phyloP scores from a whole-genome alignment of 53 echinoderm and acorn worm genomes.

The Mesocentrotus franciscanus region DNA sequence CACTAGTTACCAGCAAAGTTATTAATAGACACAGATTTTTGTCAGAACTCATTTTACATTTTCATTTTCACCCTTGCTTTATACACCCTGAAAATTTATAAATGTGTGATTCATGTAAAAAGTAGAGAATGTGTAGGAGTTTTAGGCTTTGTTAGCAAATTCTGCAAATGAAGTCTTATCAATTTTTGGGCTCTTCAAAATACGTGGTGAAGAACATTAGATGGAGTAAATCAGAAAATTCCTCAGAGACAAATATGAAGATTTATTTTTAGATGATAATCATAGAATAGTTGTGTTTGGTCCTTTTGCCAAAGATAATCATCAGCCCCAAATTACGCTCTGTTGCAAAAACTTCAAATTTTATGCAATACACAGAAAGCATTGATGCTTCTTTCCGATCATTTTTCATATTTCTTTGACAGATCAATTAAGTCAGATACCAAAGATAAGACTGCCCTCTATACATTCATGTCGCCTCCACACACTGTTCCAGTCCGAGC shows the following conservation, averaged over 20 bases:
- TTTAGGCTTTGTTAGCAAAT: background rate
- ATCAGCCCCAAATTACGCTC: too few relatives aligned
- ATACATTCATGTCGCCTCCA: constrained; percentile 95
- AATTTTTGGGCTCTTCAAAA: background rate
- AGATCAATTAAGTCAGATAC: constrained; percentile 51
- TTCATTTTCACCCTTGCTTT: background rate
- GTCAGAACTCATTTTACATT: background rate
- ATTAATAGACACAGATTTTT: background rate
- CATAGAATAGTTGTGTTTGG: too few relatives aligned
- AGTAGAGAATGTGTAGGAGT: background rate
- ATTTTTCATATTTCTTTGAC: background rate
- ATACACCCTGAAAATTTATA: background rate
- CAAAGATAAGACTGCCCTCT: constrained; percentile 73
- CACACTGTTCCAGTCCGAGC: constrained; percentile 77
- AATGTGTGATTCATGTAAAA: background rate
- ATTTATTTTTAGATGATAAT: too few relatives aligned
- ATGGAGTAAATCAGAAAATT: background rate
- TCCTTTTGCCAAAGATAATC: too few relatives aligned
- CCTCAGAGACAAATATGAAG: background rate
- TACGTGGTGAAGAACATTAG: background rate
- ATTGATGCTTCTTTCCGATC: background rate
- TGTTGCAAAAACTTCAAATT: too few relatives aligned
- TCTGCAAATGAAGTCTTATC: background rate
- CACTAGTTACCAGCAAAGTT: too few relatives aligned
- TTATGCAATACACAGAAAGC: too few relatives aligned